These are phyloP conservation scores for Tachysurus vachellii DNA, from an alignment of 2,113 vertebrate genomes.

Conservation along the genomic window DNA sequence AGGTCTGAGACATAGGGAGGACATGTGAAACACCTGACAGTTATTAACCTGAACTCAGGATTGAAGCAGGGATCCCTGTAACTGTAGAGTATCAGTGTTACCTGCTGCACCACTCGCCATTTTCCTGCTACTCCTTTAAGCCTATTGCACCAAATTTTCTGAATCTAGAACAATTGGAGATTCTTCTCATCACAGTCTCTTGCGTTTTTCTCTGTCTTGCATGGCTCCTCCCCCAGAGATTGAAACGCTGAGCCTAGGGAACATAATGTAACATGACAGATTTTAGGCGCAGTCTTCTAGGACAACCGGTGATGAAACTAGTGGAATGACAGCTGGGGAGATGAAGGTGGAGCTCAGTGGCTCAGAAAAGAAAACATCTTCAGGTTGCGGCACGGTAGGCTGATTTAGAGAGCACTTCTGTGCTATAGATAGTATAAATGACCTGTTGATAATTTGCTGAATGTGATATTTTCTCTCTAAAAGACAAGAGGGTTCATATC, in stretches of 20 bases:
- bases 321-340: conserved; percentile 61
- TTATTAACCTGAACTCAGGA: neutral
- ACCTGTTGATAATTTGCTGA: neutral
- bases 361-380: neutral
- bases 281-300: conserved; percentile 55
- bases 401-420: neutral
- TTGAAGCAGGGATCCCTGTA: neutral
- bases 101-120: neutral
- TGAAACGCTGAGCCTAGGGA: conserved; percentile 8
- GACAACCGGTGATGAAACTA: conserved; percentile 49
- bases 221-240: conserved; percentile 23
- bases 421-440: neutral
- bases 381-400: neutral
- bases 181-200: conserved; percentile 13
- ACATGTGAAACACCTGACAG: neutral
- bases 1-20: too few relatives aligned
- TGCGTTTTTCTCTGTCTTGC: conserved; percentile 1
- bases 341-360: conserved; percentile 16
- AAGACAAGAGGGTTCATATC: neutral
- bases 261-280: conserved; percentile 60
- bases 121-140: neutral
- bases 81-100: neutral
- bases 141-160: neutral
- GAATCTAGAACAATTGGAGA: conserved; percentile 18
- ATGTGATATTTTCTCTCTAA: neutral